Evolutionary conservation across 2,888 invertebrate species (phyloP).

Genomic region (Drosophila subsilvestris): DNA sequence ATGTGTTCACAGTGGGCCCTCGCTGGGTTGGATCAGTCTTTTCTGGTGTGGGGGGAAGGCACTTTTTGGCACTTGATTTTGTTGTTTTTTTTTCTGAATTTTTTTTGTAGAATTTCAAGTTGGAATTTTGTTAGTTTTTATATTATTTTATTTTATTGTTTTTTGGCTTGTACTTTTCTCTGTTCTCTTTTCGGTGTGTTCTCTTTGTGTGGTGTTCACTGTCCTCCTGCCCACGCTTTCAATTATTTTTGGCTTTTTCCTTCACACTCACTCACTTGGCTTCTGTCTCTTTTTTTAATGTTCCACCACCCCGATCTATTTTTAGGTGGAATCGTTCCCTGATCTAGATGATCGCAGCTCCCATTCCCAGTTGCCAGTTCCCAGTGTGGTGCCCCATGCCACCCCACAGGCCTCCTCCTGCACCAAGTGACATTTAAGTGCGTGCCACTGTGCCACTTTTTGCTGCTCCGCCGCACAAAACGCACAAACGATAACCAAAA

Average conservation of each 20-base stretch:
- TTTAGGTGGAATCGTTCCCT: conserved; percentile 37
- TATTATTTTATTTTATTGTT: too few species aligned
- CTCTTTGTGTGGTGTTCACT: not conserved
- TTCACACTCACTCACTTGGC: conserved; percentile 19
- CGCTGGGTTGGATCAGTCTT: not conserved
- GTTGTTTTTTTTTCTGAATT: not conserved
- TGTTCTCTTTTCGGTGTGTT: conserved; percentile 5
- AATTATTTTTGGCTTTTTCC: conserved; percentile 38
- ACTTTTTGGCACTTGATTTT: not conserved
- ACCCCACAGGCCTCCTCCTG: not conserved
- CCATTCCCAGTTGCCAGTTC: conserved; percentile 23
- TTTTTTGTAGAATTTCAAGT: not conserved
- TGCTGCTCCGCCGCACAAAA: not conserved
- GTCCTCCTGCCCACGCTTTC: conserved; percentile 39
- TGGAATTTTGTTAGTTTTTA: not conserved
- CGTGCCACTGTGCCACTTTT: conserved; percentile 30
- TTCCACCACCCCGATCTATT: conserved; percentile 24
- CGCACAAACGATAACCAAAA: conserved; percentile 23
- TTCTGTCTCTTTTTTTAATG: conserved; percentile 28
- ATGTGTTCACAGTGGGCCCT: conserved; percentile 39
- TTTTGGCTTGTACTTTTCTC: not conserved
- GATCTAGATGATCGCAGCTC: not conserved
- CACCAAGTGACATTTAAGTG: conserved; percentile 15
- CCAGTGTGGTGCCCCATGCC: conserved; percentile 11
- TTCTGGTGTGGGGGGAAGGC: too few species aligned